phyloP scores from a whole-genome alignment of 92 coral and sea anemone genomes.

The Ricordea florida region DNA sequence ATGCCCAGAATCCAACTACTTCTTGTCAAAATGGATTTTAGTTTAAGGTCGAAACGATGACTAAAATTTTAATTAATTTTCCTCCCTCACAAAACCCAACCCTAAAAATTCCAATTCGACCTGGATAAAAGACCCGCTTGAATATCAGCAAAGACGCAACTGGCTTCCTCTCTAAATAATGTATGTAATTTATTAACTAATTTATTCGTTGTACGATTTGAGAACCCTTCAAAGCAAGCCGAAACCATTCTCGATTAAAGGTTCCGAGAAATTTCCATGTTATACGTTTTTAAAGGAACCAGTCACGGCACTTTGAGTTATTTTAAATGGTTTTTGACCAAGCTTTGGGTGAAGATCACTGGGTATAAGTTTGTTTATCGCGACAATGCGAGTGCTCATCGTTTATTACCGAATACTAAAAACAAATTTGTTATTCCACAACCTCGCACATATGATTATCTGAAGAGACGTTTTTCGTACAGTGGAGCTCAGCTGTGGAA shows the following conservation, averaged over 20 bases:
- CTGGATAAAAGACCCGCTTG: constrained; percentile 3
- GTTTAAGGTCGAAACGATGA: no score
- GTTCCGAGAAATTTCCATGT: constrained; percentile 7
- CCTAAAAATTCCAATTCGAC: constrained; percentile 8
- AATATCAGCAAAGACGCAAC: constrained; percentile 9
- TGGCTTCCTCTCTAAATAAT: constrained; percentile 12
- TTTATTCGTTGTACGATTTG: no score
- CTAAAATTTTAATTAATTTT: no score
- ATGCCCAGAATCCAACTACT: no score
- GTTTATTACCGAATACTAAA: constrained; percentile 1
- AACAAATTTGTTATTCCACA: constrained; percentile 20
- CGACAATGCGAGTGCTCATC: constrained; percentile 14
- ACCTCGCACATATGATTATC: constrained; percentile 2
- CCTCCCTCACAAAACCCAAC: constrained; percentile 4
- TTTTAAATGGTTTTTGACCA: neutral
- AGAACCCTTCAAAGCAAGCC: constrained; percentile 13
- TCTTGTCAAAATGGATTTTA: no score
- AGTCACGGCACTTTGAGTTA: neutral
- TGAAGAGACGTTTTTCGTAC: no score
- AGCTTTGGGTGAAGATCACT: neutral
- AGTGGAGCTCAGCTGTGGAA: constrained; percentile 13
- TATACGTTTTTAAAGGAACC: no score
- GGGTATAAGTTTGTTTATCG: neutral
- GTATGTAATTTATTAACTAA: no score
- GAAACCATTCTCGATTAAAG: constrained; percentile 1